Base-by-base conservation (phyloP, 2,797 vertebrate species). In the Mastacembelus armatus region DNA sequence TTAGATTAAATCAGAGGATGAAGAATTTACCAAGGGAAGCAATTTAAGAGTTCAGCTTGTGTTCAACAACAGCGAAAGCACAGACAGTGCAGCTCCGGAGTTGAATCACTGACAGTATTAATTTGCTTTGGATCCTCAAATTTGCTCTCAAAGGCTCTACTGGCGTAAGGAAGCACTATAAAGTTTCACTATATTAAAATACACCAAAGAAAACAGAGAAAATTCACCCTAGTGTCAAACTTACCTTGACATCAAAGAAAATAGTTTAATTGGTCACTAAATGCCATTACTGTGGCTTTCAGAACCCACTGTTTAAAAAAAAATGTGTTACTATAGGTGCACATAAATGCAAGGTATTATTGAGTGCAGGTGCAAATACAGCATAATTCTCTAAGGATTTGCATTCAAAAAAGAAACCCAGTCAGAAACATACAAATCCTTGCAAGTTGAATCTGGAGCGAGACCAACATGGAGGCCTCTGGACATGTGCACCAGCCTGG, bases 401-500 rank as follows among this genome's bases (percentile, higher is more conserved):
- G 21, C 30, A 36, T 51, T 35, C 16, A 61, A 51, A 67, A 29
- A 55, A 59, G 42, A 36, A 36, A 30, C 67, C 32, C 16, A 42
- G 68, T 77, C 75, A n/a, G n/a, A n/a, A n/a, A n/a, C n/a, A n/a
- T n/a, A n/a, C n/a, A n/a, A 74, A 77, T 70, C 54, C 43, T 60
- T 59, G 45, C 45, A 60, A 66, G 62, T 55, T 10, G 10, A 84
- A 73, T 76, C 67, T 49, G 42, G 19, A 21, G 4, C 30, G 15
- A 56, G 36, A 48, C 21, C 56, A 36, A 59, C 77, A 36, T 6
- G 36, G 27, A 24, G 61, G 48, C 76, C 71, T 85, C 66, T 88
- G 60, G 83, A 86, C 74, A 66, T 49, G 26, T 70, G 77, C 57
- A 55, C 26, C 45, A 50, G 45, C 26, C 32, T 21, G 24, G 10